phyloP scores from a whole-genome alignment of 2,113 vertebrate genomes.

The Xenotilapia longispinis region DNA sequence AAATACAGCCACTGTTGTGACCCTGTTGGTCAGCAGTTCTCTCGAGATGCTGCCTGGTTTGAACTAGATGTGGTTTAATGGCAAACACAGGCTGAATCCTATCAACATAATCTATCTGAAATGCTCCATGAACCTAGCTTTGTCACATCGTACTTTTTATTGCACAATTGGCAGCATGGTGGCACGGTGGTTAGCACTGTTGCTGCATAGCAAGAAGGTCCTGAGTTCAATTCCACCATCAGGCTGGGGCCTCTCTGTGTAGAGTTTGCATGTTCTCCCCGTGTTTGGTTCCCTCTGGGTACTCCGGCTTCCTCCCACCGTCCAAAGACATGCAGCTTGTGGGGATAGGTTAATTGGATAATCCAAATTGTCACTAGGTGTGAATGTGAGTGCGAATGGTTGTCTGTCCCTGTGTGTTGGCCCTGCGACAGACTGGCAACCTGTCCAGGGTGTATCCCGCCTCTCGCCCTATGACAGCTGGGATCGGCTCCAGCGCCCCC shows the following conservation, averaged over 20 bases:
- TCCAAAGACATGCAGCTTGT: not conserved
- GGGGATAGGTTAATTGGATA: accelerated
- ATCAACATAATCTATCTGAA: not conserved
- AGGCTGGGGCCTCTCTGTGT: not conserved
- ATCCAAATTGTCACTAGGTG: accelerated
- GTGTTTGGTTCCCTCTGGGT: not conserved
- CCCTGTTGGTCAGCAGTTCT: not conserved
- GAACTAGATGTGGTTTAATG: not conserved
- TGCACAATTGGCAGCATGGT: no score
- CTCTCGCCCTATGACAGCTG: not conserved
- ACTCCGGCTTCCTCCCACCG: not conserved
- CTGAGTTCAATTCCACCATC: not conserved
- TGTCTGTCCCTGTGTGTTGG: not conserved
- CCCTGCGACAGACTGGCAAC: not conserved
- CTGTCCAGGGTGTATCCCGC: accelerated
- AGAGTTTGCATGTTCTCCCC: not conserved
- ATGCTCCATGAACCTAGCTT: not conserved
- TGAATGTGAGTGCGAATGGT: accelerated
- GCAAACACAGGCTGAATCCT: not conserved
- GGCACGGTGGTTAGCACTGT: no score
- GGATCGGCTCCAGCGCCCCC: not conserved
- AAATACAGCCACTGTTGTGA: not conserved
- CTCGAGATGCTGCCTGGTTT: not conserved
- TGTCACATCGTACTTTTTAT: not conserved
- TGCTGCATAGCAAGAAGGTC: no score